Evolutionary conservation across 2,888 invertebrate genomes (phyloP).

Genomic region (Netelia fuscicornis): DNA sequence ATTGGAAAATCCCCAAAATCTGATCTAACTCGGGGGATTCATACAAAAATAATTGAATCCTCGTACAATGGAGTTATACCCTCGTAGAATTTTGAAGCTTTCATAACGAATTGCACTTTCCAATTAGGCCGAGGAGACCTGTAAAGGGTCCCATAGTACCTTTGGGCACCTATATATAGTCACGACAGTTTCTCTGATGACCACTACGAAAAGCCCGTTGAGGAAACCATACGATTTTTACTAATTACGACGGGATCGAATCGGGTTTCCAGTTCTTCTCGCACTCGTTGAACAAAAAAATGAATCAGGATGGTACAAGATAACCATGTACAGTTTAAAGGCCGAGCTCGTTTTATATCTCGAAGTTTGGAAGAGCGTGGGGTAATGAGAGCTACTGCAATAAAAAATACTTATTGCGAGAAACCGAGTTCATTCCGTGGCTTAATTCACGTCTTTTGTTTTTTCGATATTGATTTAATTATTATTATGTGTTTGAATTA

Average conservation of each 20-base stretch:
- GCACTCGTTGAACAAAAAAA: neutral
- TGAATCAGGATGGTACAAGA: neutral
- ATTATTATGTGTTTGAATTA: too few relatives aligned
- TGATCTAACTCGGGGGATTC: too few relatives aligned
- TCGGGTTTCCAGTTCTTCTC: constrained; percentile 23
- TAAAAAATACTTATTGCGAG: too few relatives aligned
- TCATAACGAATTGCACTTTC: neutral
- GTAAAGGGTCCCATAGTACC: constrained; percentile 23
- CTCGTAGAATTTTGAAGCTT: neutral
- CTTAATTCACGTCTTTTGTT: too few relatives aligned
- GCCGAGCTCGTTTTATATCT: neutral
- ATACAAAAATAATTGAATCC: neutral
- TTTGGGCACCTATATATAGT: neutral
- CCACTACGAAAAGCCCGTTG: constrained; percentile 20
- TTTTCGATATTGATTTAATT: too few relatives aligned
- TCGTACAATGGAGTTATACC: neutral
- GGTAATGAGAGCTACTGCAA: too few relatives aligned
- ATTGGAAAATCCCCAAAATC: too few relatives aligned
- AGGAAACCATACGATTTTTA: constrained; percentile 52
- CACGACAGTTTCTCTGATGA: constrained; percentile 22
- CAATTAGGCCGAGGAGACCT: constrained; percentile 31
- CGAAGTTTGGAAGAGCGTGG: too few relatives aligned
- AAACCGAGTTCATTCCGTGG: too few relatives aligned
- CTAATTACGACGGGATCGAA: constrained; percentile 57
- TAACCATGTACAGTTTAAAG: neutral